Evolutionary conservation across 1,140 invertebrate genomes (phyloP).

Genomic region (Carposina sasakii): DNA sequence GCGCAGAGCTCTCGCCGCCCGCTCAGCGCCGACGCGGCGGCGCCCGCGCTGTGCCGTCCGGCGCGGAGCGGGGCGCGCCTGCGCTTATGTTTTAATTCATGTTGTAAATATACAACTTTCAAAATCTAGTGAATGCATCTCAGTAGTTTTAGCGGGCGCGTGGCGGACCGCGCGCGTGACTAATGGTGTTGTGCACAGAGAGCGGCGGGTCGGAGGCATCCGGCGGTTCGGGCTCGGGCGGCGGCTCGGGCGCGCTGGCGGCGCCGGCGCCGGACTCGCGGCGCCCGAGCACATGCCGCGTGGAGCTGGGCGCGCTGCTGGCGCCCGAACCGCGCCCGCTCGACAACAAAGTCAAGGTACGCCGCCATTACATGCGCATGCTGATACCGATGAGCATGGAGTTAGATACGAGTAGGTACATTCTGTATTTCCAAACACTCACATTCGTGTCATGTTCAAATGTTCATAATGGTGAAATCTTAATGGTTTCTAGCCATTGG

Average conservation of each 20-base stretch:
- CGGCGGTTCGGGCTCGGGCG: slow-evolving; percentile 53
- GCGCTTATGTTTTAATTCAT: too few relatives aligned
- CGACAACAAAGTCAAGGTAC: slow-evolving; percentile 71
- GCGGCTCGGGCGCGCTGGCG: slow-evolving; percentile 17
- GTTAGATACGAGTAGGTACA: too few relatives aligned
- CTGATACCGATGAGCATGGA: too few relatives aligned
- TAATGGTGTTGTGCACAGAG: slow-evolving; percentile 6
- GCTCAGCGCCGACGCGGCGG: slow-evolving; percentile 21
- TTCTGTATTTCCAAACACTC: too few relatives aligned
- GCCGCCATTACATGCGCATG: too few relatives aligned
- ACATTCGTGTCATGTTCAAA: too few relatives aligned
- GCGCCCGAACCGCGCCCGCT: slow-evolving; percentile 63
- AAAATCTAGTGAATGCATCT: too few relatives aligned
- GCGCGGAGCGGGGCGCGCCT: too few relatives aligned
- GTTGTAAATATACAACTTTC: too few relatives aligned
- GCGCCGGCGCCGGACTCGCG: slow-evolving; percentile 14
- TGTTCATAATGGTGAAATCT: too few relatives aligned
- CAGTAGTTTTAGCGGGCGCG: too few relatives aligned
- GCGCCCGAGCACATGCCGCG: slow-evolving; percentile 63
- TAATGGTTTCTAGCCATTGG: too few relatives aligned
- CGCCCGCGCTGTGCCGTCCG: slow-evolving; percentile 21
- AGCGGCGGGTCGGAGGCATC: slow-evolving; percentile 40
- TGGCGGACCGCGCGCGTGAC: neutral
- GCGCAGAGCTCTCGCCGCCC: slow-evolving; percentile 24
- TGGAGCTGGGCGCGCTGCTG: slow-evolving; percentile 65